Percentiles rank a stretch among this genome's conserved stretches.
Conservation (phyloP, 2,888 invertebrate genomes). For the Homarus gammarus region DNA sequence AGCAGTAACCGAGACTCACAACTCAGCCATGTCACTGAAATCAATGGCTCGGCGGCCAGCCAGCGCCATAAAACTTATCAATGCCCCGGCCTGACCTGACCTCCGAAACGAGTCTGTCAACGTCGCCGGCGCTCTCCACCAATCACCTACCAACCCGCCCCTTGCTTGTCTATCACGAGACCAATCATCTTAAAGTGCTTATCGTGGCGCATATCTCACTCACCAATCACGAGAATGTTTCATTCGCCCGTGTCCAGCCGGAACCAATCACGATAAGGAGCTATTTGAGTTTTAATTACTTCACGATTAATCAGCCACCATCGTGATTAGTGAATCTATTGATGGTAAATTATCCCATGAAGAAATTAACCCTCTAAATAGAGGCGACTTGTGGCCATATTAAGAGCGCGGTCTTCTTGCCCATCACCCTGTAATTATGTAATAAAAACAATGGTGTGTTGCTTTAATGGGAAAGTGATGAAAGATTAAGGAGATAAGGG, state of each 20-base stretch:
- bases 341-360: constrained; percentile 45
- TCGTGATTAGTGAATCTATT: constrained; percentile 49
- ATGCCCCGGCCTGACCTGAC: constrained; percentile 66
- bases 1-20: constrained; percentile 65
- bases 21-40: constrained; percentile 68
- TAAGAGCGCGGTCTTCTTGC: constrained; percentile 22
- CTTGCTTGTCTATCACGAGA: constrained; percentile 73
- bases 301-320: constrained; percentile 63
- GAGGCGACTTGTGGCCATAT: constrained; percentile 3
- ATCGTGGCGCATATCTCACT: constrained; percentile 66
- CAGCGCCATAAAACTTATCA: constrained; percentile 72
- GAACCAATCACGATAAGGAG: constrained; percentile 71
- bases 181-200: constrained; percentile 75
- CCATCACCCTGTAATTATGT: constrained; percentile 61
- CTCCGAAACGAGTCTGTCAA: constrained; percentile 73
- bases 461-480: constrained; percentile 66
- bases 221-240: constrained; percentile 65
- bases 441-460: constrained; percentile 68
- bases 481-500: constrained; percentile 60
- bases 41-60: constrained; percentile 71
- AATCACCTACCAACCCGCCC: constrained; percentile 71
- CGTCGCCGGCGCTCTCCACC: constrained; percentile 63
- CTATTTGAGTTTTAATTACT: constrained; percentile 69
- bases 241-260: constrained; percentile 46
- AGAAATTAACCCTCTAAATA: constrained; percentile 39